These are phyloP conservation scores for Tragelaphus imberbis DNA, from an alignment of 2,113 vertebrate genomes.

Conservation along the genomic window DNA sequence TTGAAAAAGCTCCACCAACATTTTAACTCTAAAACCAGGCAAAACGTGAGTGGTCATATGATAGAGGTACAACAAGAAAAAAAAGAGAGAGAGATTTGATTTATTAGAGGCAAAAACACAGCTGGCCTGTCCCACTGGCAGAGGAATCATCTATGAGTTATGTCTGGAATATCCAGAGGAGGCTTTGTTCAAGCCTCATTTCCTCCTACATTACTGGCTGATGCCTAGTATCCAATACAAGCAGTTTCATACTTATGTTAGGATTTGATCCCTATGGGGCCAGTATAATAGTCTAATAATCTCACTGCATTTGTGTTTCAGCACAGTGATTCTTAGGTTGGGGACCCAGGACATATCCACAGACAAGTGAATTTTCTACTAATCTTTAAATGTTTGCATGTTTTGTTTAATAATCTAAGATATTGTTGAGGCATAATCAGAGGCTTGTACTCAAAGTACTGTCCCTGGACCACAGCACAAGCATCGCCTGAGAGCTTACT, in stretches of 20 bases:
- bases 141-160: not conserved
- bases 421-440: not conserved
- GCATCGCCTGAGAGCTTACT: not conserved
- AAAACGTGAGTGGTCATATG: not conserved
- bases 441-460: not conserved
- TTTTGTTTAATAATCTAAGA: not conserved
- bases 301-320: not conserved
- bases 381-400: not conserved
- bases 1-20: not conserved
- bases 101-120: not conserved
- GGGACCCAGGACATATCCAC: not conserved
- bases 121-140: not conserved
- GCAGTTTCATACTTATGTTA: not conserved
- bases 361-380: not conserved
- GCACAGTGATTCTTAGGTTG: not conserved
- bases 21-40: constrained; percentile 10
- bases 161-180: not conserved
- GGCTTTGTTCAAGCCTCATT: not conserved
- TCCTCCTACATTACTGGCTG: not conserved
- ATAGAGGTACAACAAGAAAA: not conserved
- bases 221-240: not conserved
- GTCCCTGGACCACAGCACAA: not conserved
- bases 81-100: not conserved
- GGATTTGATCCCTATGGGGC: not conserved
- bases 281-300: not conserved